Evolutionary conservation across 2,113 vertebrate species (phyloP).

Genomic region (Philantomba maxwellii): DNA sequence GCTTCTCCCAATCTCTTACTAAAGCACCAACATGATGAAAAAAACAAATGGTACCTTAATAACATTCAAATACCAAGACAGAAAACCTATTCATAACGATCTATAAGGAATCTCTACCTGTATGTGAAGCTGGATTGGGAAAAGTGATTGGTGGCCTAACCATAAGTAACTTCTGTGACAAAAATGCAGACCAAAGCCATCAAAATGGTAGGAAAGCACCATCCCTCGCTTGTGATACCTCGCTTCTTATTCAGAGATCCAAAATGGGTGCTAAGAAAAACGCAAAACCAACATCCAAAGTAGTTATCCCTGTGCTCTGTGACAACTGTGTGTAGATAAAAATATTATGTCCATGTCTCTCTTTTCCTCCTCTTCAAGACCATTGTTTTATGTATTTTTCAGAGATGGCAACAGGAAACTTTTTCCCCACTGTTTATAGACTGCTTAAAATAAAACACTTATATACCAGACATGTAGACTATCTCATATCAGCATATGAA

Average conservation of each 20-base stretch:
- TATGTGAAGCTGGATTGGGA: not conserved
- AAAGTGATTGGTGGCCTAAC: not conserved
- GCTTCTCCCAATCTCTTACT: not conserved
- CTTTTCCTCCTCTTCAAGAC: not conserved
- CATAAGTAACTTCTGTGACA: not conserved
- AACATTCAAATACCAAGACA: not conserved
- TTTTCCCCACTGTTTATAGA: not conserved
- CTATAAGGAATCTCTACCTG: not conserved
- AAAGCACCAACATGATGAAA: not conserved
- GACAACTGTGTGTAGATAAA: not conserved
- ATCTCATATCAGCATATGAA: not conserved
- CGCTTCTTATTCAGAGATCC: not conserved
- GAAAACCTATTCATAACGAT: not conserved
- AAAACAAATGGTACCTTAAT: not conserved
- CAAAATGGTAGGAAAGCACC: not conserved
- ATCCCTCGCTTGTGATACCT: not conserved
- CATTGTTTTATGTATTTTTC: not conserved
- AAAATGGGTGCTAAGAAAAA: not conserved
- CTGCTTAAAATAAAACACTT: not conserved
- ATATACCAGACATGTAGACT: not conserved
- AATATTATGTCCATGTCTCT: fast-evolving
- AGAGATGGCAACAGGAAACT: not conserved
- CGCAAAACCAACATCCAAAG: not conserved
- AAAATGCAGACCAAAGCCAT: not conserved
- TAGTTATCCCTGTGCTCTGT: not conserved